These are phyloP conservation scores for Limanda limanda DNA, from an alignment of 2,113 vertebrate genomes.

Conservation along the genomic window DNA sequence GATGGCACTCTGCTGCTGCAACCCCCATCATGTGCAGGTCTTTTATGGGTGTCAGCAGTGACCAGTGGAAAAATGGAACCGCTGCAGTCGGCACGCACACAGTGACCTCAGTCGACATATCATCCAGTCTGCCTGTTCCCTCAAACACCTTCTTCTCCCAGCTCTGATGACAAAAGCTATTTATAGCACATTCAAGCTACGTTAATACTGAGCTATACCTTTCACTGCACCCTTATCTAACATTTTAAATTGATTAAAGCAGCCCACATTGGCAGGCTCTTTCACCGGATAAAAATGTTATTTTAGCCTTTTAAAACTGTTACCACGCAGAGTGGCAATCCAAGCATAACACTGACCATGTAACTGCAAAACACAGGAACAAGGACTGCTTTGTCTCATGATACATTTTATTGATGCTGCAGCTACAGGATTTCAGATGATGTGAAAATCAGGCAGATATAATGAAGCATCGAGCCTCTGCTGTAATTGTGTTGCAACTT, in stretches of 20 bases:
- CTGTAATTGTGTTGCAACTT: not conserved
- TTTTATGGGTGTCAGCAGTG: slow-evolving; percentile 67
- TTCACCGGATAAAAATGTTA: slow-evolving; percentile 55
- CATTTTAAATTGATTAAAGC: slow-evolving; percentile 68
- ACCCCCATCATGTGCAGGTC: slow-evolving; percentile 50
- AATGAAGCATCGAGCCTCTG: slow-evolving; percentile 10
- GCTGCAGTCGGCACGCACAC: slow-evolving; percentile 55
- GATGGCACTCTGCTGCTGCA: slow-evolving; percentile 41
- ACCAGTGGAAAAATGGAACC: slow-evolving; percentile 71
- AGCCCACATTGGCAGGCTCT: slow-evolving; percentile 53
- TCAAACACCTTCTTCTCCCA: slow-evolving; percentile 73
- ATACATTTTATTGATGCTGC: not conserved
- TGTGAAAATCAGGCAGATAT: slow-evolving; percentile 8
- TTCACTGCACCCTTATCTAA: slow-evolving; percentile 75
- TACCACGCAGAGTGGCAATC: slow-evolving; percentile 53
- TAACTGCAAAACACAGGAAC: slow-evolving; percentile 19
- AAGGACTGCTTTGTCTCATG: slow-evolving; percentile 34
- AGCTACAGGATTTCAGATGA: slow-evolving; percentile 3
- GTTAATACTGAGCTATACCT: slow-evolving; percentile 64
- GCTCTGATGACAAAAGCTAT: slow-evolving; percentile 79
- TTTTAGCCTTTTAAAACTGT: slow-evolving; percentile 57
- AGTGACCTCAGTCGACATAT: slow-evolving; percentile 64
- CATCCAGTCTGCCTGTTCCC: slow-evolving; percentile 60
- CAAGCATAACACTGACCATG: slow-evolving; percentile 48
- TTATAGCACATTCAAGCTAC: slow-evolving; percentile 72